These are phyloP conservation scores for Cartodere bifasciata DNA, from an alignment of 2,888 invertebrate species.

Conservation along the genomic window DNA sequence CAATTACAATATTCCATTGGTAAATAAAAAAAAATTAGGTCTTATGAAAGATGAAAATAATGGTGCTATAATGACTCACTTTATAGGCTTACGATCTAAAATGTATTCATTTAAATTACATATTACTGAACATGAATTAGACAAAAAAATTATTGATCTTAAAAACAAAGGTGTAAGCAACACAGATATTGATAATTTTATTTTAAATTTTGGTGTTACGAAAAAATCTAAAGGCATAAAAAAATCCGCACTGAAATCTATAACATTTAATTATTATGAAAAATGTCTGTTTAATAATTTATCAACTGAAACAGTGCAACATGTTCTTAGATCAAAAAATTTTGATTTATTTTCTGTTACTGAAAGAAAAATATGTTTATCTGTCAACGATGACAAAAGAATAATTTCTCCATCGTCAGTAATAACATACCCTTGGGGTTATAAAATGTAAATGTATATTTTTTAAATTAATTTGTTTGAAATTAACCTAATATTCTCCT, in stretches of 20 bases:
- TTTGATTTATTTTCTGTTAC: slow-evolving; percentile 7
- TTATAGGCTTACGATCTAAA: slow-evolving; percentile 11
- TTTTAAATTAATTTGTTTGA: background rate
- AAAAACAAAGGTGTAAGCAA: too few species aligned
- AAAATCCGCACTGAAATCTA: background rate
- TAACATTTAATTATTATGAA: slow-evolving; percentile 8
- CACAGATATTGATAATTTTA: too few species aligned
- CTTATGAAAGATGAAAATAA: slow-evolving; percentile 12
- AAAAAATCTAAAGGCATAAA: slow-evolving; percentile 7
- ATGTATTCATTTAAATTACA: slow-evolving; percentile 6
- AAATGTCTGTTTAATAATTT: slow-evolving; percentile 3
- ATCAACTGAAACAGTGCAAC: background rate
- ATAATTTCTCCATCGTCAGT: background rate
- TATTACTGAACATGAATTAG: background rate
- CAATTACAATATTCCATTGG: slow-evolving; percentile 7
- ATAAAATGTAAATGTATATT: background rate
- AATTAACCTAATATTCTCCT: background rate
- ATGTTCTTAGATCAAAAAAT: slow-evolving; percentile 2
- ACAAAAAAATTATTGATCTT: too few species aligned
- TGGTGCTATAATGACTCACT: slow-evolving; percentile 10
- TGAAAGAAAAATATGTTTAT: slow-evolving; percentile 8
- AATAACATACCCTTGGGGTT: slow-evolving; percentile 8
- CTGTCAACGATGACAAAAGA: slow-evolving; percentile 8
- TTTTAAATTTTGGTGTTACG: background rate
- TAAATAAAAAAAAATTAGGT: slow-evolving; percentile 10